A percentile compares a stretch with the other conserved stretches of the same genome.
Conservation (phyloP, 2,797 vertebrate genomes). For the Crypturellus tataupa region DNA sequence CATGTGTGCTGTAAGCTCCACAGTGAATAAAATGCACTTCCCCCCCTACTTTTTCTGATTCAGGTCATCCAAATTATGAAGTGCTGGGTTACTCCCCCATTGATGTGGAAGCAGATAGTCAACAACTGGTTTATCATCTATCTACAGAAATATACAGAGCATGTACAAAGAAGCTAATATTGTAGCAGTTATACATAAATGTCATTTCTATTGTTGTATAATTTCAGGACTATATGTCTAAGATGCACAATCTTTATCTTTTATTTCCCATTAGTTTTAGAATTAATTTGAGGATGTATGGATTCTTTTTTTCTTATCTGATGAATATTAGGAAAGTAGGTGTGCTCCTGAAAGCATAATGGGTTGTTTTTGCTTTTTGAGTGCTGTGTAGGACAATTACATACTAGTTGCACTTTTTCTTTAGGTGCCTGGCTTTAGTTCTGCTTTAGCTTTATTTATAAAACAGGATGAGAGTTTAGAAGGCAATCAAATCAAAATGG, state of each 20-base stretch:
- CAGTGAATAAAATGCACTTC: background rate
- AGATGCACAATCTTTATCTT: background rate
- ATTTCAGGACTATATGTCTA: background rate
- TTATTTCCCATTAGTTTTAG: background rate
- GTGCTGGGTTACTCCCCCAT: background rate
- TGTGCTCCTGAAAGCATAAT: background rate
- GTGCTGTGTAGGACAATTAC: no score
- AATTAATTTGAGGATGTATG: background rate
- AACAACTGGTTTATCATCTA: no score
- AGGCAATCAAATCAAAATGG: background rate
- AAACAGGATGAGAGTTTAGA: background rate
- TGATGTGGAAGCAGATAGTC: background rate
- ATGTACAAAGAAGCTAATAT: background rate
- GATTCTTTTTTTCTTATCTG: background rate
- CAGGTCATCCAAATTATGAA: background rate
- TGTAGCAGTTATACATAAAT: background rate
- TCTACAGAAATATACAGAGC: background rate
- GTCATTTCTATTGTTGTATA: background rate
- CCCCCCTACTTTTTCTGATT: background rate
- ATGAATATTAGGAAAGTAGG: accelerated
- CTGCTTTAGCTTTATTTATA: background rate
- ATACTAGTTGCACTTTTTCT: background rate
- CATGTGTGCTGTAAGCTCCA: background rate
- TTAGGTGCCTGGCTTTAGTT: accelerated
- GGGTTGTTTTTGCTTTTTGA: no score